These are phyloP conservation scores for Sinella curviseta DNA, from an alignment of 1,140 invertebrate species.

Conservation along the genomic window DNA sequence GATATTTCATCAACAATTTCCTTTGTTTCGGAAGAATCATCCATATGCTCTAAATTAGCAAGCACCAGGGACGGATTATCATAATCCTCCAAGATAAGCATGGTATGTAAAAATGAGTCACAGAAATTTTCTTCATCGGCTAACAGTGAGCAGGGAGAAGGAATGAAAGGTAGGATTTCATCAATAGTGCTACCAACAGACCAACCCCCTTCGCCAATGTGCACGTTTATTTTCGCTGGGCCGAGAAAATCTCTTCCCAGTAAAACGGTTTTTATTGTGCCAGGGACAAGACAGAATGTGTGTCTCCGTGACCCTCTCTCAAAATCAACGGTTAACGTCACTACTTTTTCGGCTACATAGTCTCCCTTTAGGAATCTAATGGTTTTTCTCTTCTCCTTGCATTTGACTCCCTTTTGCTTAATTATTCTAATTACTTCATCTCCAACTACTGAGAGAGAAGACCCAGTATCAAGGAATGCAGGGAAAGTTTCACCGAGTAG, in stretches of 20 bases:
- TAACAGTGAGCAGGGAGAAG: background rate
- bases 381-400: background rate
- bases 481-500: conserved; percentile 21
- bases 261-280: conserved; percentile 2
- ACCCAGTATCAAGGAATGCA: conserved; percentile 35
- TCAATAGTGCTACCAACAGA: background rate
- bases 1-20: background rate
- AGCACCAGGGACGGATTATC: background rate
- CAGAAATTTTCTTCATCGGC: no score
- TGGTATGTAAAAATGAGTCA: background rate
- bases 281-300: conserved; percentile 30
- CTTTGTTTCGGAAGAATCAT: background rate
- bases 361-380: conserved; percentile 3
- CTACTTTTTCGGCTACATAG: background rate
- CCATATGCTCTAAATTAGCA: background rate
- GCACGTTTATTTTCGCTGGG: conserved; percentile 3
- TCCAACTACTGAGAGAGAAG: conserved; percentile 24
- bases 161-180: background rate
- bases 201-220: conserved; percentile 23
- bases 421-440: conserved; percentile 25
- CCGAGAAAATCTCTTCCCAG: conserved; percentile 41
- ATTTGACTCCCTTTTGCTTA: conserved; percentile 24
- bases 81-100: background rate
- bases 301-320: background rate
- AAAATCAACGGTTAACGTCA: conserved; percentile 9